phyloP scores from a whole-genome alignment of 2,113 vertebrate genomes.

The Gallinago undulata region DNA sequence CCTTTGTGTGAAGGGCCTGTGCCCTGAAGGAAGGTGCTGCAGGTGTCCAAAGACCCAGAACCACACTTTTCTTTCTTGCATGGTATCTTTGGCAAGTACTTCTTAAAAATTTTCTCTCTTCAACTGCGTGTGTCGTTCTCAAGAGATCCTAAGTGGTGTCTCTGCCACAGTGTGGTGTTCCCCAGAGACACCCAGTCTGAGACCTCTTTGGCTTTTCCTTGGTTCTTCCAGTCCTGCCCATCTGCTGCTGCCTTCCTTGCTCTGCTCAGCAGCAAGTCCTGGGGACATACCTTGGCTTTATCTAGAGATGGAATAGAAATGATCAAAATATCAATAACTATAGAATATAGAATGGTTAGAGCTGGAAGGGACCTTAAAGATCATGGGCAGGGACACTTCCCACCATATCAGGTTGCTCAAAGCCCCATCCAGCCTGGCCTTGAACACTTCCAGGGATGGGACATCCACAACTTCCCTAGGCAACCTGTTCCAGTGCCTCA shows the following conservation, averaged over 20 bases:
- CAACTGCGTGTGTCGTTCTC: not conserved
- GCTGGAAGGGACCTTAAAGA: no score
- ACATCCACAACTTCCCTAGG: no score
- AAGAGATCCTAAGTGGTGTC: not conserved
- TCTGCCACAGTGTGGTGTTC: accelerated
- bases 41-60: not conserved
- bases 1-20: not conserved
- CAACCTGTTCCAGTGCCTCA: no score
- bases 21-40: not conserved
- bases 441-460: no score
- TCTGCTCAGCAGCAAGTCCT: not conserved
- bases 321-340: not conserved
- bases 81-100: not conserved
- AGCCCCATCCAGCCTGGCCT: no score
- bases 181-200: not conserved
- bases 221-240: not conserved
- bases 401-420: no score
- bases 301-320: not conserved
- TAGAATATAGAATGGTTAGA: no score
- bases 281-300: not conserved
- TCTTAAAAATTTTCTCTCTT: not conserved
- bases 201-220: not conserved
- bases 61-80: not conserved
- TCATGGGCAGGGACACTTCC: no score
- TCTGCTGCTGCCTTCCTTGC: not conserved